Evolutionary conservation across 2,113 vertebrate species (phyloP), one percentile per base, ranked within the genome.

Genomic region (Coptodon bakossiorum): DNA sequence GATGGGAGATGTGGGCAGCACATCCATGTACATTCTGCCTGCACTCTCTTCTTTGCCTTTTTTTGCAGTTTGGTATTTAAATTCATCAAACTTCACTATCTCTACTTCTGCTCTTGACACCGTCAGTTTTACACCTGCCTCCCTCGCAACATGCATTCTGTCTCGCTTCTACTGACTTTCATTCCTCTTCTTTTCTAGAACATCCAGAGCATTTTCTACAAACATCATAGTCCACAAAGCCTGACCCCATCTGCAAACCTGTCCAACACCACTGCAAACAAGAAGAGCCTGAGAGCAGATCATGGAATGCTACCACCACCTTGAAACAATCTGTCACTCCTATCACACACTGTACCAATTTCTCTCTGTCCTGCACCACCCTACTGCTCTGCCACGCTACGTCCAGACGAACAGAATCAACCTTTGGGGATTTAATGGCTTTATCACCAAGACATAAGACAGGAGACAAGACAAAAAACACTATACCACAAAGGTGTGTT

Each of bases 11-110:
- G 34, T 66, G 61, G 34, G 61, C 19, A 66, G 61, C 61, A 66
- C 10, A 5, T 22, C 34, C 61, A 2, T 66, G 61, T 34, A 66
- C 34, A 13, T 66, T 34, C 61, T 38, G 61, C 31, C 61, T 63
- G 17, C 59, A 12, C 31, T 63, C 31, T 38, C 6, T 38, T 66
- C 61, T 66, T 38, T 38, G 10, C 19, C 34, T 3, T 66, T 38
- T 66, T 66, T 34, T 66, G 61, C 34, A 19, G 17, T 63, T 63
- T 63, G 29, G 31, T 36, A 63, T 63, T 63, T 63, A 63, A 63
- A 63, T 63, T n/a, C 6, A 63, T 63, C 31, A 2, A 36, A 6
- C 31, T 63, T 36, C 59, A 66, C 61, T 22, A 13, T 38, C 61
- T 66, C 34, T 66, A 22, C 6, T 66, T 38, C 34, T 66, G 61